Percentiles rank a stretch among this genome's conserved stretches.
Conservation (phyloP, 2,888 invertebrate species). For the Alviniconcha strummeri region DNA sequence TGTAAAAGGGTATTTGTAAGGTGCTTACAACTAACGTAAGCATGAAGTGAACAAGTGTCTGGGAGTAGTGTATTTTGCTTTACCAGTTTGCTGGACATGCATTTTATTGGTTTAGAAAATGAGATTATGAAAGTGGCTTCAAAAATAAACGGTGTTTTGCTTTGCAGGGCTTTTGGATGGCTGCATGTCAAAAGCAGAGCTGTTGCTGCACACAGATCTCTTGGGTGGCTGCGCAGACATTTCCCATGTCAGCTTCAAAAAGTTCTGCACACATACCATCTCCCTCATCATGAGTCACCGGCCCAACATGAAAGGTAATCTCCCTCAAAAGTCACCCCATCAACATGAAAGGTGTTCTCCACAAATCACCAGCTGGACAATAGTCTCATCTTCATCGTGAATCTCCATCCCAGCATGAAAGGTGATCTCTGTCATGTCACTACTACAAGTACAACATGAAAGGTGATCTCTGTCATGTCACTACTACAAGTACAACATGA, state of each 20-base stretch:
- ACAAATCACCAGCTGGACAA: conserved; percentile 37
- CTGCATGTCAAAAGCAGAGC: not conserved
- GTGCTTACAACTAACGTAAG: too few relatives aligned
- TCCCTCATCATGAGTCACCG: conserved; percentile 45
- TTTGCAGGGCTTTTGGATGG: conserved; percentile 31
- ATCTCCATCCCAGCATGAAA: conserved; percentile 41
- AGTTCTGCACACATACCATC: conserved; percentile 45
- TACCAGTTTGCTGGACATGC: too few relatives aligned
- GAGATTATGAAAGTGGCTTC: too few relatives aligned
- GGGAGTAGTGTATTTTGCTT: too few relatives aligned
- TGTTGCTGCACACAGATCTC: conserved; percentile 32
- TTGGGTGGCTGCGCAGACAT: not conserved
- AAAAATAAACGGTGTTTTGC: too few relatives aligned
- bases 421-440: not conserved
- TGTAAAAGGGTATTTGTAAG: too few relatives aligned
- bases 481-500: too few relatives aligned
- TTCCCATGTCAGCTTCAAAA: conserved; percentile 36
- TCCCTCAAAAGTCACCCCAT: conserved; percentile 45
- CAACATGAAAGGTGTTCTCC: conserved; percentile 36
- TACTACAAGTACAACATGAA: too few relatives aligned
- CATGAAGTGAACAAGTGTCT: too few relatives aligned
- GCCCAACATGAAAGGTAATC: conserved; percentile 40
- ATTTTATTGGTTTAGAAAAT: too few relatives aligned
- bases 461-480: too few relatives aligned
- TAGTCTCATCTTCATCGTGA: too few relatives aligned